These are phyloP conservation scores for Aphelenchoides bicaudatus DNA, from an alignment of 2,888 invertebrate genomes.

Conservation along the genomic window DNA sequence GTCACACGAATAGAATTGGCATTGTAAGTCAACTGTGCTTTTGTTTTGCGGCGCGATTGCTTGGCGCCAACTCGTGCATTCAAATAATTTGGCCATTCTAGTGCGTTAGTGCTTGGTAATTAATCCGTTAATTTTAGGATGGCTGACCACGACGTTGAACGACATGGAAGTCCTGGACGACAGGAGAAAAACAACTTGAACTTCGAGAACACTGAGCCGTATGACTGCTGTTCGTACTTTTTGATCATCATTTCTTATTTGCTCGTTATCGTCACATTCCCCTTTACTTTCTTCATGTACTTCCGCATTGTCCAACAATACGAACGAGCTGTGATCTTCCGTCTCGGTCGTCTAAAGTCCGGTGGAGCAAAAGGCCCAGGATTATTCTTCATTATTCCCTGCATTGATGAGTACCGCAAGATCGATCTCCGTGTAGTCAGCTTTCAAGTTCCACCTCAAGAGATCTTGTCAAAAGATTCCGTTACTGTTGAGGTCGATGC, in stretches of 20 bases:
- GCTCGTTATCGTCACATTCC: conserved; percentile 19
- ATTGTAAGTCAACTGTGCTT: no score
- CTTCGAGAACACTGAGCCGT: conserved; percentile 8
- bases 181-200: no score
- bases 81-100: no score
- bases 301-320: conserved; percentile 60
- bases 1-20: no score
- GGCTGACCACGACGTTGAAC: no score
- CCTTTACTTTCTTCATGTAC: conserved; percentile 25
- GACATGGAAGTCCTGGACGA: no score
- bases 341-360: conserved; percentile 73
- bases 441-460: conserved; percentile 71
- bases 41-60: no score
- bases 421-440: conserved; percentile 89
- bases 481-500: conserved; percentile 97
- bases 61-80: no score
- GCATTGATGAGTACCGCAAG: conserved; percentile 63
- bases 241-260: conserved; percentile 26
- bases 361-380: conserved; percentile 73
- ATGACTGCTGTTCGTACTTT: conserved; percentile 18
- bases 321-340: conserved; percentile 81
- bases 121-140: no score
- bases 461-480: conserved; percentile 71
- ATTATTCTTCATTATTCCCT: conserved; percentile 72
- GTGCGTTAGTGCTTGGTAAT: no score